A percentile compares a stretch with the other conserved stretches of the same genome.
Conservation (phyloP, 1,140 invertebrate species). For the Drosophila willistoni region DNA sequence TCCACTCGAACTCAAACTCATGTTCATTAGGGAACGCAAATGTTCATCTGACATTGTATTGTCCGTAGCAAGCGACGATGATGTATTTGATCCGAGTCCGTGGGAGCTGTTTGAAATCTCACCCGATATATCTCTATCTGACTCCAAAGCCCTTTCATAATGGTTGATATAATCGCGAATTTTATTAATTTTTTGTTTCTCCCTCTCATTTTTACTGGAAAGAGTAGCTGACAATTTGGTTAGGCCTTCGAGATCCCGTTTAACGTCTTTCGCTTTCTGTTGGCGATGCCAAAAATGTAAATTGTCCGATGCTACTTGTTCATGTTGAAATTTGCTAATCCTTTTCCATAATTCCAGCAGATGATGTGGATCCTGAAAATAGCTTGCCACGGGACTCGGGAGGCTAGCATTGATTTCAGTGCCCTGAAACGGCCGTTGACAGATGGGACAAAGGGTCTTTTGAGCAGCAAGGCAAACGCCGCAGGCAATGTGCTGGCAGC, state of each 20-base stretch:
- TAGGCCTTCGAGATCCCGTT: neutral
- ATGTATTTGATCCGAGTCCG: neutral
- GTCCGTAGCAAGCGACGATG: neutral
- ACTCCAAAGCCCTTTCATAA: neutral
- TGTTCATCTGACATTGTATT: neutral
- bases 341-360: neutral
- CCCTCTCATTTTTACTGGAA: neutral
- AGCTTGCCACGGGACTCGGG: neutral
- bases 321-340: constrained; percentile 5
- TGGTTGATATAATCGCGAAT: neutral
- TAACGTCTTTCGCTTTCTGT: neutral
- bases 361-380: constrained; percentile 6
- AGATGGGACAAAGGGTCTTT: neutral
- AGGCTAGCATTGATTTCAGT: neutral
- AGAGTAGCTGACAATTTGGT: neutral
- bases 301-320: constrained; percentile 1
- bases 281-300: neutral
- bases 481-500: constrained; percentile 4
- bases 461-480: neutral
- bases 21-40: neutral
- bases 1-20: neutral
- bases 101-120: neutral
- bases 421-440: neutral
- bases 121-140: neutral
- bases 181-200: neutral